Base-by-base conservation (phyloP, 2,888 invertebrate species). In the Hypsopygia costalis region DNA sequence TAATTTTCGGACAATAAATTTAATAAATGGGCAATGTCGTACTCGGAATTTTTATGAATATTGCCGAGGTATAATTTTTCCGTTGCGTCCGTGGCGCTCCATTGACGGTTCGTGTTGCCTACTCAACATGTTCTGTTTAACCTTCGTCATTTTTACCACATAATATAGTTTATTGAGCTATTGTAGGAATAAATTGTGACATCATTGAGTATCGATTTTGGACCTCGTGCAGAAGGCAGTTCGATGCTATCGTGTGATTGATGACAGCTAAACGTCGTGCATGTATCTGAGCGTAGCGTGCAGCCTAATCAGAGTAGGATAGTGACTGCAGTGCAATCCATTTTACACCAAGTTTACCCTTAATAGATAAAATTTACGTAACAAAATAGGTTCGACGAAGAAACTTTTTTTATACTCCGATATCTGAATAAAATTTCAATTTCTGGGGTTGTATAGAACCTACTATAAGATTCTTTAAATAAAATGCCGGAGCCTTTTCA, bases 41-140 rank as follows among this genome's bases (percentile, higher is more conserved):
- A 31, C 6, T 11, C 11, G 12, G 27, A 33, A 39, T 27, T 39
- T 35, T 39, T 39, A 39, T 33, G 39, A 39, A 27, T 33, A 39
- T 39, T 39, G 27, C 27, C 27, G 22, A 11, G 8, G 11, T 12
- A 10, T n/a, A 16, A 10, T 6, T 20, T 28, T 27, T 33, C n/a
- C n/a, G n/a, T n/a, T n/a, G n/a, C n/a, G n/a, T n/a, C n/a, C n/a
- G 33, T 27, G 28, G 6, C 2, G 25, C 6, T 6, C 25, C 25
- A 25, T 7, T 25, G 25, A 25, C 25, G 25, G 25, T 25, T 25
- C 25, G 25, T 25, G 2, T 4, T 16, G 3, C 16, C 16, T 29
- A 29, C 20, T 16, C 29, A n/a, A n/a, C n/a, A n/a, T n/a, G n/a
- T n/a, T 36, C 20, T 35, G 16, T 27, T 28, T 35, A 27, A 27